These are phyloP conservation scores for Entomyzon cyanotis DNA, from an alignment of 2,113 vertebrate species.

Conservation along the genomic window DNA sequence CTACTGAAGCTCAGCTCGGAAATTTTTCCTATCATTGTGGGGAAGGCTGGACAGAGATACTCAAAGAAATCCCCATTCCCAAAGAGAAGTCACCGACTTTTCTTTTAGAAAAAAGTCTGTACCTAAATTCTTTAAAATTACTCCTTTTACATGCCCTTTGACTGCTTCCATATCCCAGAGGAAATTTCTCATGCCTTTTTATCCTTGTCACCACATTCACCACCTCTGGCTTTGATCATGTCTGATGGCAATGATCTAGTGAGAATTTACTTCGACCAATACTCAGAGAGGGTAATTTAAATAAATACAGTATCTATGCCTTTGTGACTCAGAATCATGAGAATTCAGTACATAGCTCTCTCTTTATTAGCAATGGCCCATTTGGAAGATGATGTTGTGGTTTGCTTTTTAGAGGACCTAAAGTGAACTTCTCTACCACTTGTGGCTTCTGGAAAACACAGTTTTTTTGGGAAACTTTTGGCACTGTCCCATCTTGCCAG, in stretches of 20 bases:
- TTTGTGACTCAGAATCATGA: not conserved
- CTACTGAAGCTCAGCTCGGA: not conserved
- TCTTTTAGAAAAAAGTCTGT: not conserved
- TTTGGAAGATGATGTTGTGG: not conserved
- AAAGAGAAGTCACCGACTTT: not conserved
- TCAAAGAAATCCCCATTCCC: not conserved
- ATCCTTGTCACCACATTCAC: not conserved
- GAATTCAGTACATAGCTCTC: accelerated
- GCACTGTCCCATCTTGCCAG: not conserved
- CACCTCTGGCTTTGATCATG: not conserved
- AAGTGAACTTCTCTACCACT: not conserved
- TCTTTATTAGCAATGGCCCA: not conserved
- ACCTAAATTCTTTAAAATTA: not conserved
- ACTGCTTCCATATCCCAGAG: not conserved
- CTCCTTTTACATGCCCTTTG: not conserved
- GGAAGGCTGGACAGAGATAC: not conserved
- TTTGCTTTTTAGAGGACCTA: not conserved
- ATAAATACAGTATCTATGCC: not conserved
- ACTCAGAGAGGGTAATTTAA: not conserved
- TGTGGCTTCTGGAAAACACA: not conserved
- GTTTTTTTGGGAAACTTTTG: not conserved
- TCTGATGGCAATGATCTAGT: not conserved
- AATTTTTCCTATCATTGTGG: not conserved
- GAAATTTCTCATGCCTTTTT: not conserved
- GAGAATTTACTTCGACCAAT: not conserved